Evolutionary conservation across 2,888 invertebrate species (phyloP).

Genomic region (Philonicus albiceps): DNA sequence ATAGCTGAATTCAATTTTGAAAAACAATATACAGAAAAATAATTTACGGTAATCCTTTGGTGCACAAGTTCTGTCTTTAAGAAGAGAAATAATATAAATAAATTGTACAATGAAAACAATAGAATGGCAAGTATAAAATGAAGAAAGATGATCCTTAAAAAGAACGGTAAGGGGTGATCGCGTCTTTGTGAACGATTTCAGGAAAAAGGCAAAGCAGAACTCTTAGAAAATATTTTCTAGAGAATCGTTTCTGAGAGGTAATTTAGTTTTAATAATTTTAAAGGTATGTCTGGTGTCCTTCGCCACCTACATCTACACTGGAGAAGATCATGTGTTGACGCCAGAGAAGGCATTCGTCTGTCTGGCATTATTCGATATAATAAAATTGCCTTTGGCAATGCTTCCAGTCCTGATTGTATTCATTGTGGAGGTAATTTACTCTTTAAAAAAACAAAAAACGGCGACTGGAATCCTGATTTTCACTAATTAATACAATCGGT

Average conservation of each 20-base stretch:
- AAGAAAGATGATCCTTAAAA: too few species aligned
- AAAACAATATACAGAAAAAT: neutral
- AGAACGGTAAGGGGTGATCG: too few species aligned
- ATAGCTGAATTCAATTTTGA: neutral
- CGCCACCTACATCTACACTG: slow-evolving; percentile 78
- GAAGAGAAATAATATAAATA: neutral
- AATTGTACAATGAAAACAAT: neutral
- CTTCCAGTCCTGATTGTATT: slow-evolving; percentile 79
- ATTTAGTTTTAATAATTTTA: slow-evolving; percentile 49
- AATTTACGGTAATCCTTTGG: neutral
- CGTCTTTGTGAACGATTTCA: neutral
- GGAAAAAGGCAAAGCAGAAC: neutral
- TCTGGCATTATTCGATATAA: slow-evolving; percentile 84
- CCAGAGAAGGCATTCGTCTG: slow-evolving; percentile 87
- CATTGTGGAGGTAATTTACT: slow-evolving; percentile 74
- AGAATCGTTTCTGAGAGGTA: neutral
- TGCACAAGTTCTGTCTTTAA: neutral
- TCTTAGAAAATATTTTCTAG: neutral
- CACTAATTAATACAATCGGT: neutral
- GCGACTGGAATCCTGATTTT: neutral
- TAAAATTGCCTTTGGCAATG: slow-evolving; percentile 85
- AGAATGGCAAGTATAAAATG: neutral
- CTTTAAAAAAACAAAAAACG: neutral
- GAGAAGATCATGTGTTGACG: slow-evolving; percentile 76
- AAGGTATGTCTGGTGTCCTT: slow-evolving; percentile 87